Evolutionary conservation across 2,113 vertebrate genomes (phyloP).

Genomic region (Caranx ignobilis): DNA sequence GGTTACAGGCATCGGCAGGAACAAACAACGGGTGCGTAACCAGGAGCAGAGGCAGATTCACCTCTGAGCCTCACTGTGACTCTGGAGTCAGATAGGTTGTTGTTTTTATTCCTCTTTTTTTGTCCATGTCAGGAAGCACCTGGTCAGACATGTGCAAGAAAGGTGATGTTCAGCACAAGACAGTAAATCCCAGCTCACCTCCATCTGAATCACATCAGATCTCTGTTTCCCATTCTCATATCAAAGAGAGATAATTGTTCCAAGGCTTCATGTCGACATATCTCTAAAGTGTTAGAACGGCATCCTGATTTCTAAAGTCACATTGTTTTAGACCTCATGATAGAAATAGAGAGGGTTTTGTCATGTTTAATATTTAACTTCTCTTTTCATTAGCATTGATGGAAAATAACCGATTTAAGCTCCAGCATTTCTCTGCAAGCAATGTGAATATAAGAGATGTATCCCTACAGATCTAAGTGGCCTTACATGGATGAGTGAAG

Average conservation of each 20-base stretch:
- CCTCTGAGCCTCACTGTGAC: too few species aligned
- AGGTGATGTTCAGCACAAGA: background rate
- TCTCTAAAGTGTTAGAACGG: too few species aligned
- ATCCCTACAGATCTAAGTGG: background rate
- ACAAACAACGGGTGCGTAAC: too few species aligned
- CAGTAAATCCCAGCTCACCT: conserved; percentile 21
- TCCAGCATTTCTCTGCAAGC: background rate
- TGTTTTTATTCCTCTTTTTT: background rate
- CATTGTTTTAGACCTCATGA: too few species aligned
- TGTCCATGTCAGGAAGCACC: conserved; percentile 26
- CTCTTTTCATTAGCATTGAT: too few species aligned
- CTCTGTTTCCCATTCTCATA: too few species aligned
- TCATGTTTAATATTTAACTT: too few species aligned
- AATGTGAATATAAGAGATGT: background rate
- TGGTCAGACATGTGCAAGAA: conserved; percentile 19
- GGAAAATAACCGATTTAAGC: background rate
- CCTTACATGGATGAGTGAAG: background rate
- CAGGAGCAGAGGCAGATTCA: too few species aligned
- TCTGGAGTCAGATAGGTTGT: background rate
- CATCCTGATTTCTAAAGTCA: too few species aligned
- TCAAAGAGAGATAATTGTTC: background rate
- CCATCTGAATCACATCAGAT: conserved; percentile 14
- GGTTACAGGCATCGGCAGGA: too few species aligned
- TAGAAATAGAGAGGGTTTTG: too few species aligned
- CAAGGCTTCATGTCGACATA: too few species aligned